Evolutionary conservation across 1,140 invertebrate species (phyloP).

Genomic region (Gonioctena quinquepunctata): DNA sequence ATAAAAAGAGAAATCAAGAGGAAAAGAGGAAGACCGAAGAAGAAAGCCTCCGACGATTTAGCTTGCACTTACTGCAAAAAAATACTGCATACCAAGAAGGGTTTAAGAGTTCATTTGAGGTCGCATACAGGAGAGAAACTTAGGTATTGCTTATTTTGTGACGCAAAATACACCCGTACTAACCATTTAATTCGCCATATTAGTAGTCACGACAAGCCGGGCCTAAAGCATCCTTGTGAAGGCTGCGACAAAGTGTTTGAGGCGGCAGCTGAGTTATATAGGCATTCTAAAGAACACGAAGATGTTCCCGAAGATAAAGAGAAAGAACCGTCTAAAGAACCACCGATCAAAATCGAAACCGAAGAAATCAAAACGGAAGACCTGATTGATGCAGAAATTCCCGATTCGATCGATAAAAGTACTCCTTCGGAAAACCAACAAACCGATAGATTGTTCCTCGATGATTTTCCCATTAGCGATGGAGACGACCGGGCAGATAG

Average conservation of each 20-base stretch:
- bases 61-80: slow-evolving; percentile 46
- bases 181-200: slow-evolving; percentile 47
- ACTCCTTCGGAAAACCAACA: not conserved
- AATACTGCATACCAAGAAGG: slow-evolving; percentile 42
- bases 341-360: slow-evolving; percentile 27
- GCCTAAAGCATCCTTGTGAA: slow-evolving; percentile 36
- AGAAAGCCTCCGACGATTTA: slow-evolving; percentile 23
- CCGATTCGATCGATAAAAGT: slow-evolving; percentile 16
- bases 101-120: slow-evolving; percentile 42
- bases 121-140: slow-evolving; percentile 52
- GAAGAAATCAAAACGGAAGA: slow-evolving; percentile 31
- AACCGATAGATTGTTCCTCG: slow-evolving; percentile 20
- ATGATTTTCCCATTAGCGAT: slow-evolving; percentile 36
- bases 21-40: slow-evolving; percentile 32
- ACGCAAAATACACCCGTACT: slow-evolving; percentile 43
- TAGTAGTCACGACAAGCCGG: slow-evolving; percentile 38
- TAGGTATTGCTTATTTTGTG: slow-evolving; percentile 43
- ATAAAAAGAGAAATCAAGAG: slow-evolving; percentile 28
- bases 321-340: slow-evolving; percentile 6
- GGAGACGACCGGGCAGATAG: slow-evolving; percentile 33
- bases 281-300: slow-evolving; percentile 37
- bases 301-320: slow-evolving; percentile 22
- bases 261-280: slow-evolving; percentile 31
- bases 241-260: slow-evolving; percentile 39
- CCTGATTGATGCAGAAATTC: slow-evolving; percentile 13